Conservation (phyloP, 2,113 vertebrate species). For the Artemisiospiza belli region DNA sequence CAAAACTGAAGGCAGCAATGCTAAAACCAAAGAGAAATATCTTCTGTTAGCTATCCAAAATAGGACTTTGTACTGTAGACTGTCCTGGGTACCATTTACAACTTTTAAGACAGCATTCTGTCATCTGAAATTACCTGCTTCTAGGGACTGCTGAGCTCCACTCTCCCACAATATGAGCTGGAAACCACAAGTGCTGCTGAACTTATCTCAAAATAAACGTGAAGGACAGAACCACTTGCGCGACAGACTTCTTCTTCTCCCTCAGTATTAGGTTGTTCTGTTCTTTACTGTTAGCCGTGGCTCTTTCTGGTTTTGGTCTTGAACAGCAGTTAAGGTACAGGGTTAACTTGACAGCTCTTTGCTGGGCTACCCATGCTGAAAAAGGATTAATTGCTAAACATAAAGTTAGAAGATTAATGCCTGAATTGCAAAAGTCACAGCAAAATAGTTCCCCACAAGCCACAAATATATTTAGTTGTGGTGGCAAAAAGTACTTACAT, state of each 20-base stretch:
- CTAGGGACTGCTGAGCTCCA: background rate
- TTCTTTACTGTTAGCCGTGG: background rate
- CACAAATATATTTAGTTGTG: background rate
- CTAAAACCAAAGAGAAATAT: background rate
- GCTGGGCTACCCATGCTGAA: background rate
- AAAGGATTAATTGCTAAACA: background rate
- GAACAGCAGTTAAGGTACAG: background rate
- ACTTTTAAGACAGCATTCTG: background rate
- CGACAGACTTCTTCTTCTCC: background rate
- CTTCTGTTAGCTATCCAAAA: background rate
- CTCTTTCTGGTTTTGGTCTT: background rate
- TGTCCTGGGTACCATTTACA: background rate
- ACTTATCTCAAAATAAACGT: background rate
- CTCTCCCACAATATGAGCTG: background rate
- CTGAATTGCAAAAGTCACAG: background rate
- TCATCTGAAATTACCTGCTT: background rate
- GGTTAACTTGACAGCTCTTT: background rate
- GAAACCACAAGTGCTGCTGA: background rate
- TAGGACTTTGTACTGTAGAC: background rate
- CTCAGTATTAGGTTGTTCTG: background rate
- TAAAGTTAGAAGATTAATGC: slow-evolving; percentile 7
- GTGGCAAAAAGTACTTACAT: background rate
- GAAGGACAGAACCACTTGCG: background rate
- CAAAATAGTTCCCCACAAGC: background rate
- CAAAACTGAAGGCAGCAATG: background rate